Percentiles rank a stretch among this genome's conserved stretches.
Evolutionary conservation across 1,140 invertebrate species (phyloP).

Genomic region (Doryteuthis pealeii): DNA sequence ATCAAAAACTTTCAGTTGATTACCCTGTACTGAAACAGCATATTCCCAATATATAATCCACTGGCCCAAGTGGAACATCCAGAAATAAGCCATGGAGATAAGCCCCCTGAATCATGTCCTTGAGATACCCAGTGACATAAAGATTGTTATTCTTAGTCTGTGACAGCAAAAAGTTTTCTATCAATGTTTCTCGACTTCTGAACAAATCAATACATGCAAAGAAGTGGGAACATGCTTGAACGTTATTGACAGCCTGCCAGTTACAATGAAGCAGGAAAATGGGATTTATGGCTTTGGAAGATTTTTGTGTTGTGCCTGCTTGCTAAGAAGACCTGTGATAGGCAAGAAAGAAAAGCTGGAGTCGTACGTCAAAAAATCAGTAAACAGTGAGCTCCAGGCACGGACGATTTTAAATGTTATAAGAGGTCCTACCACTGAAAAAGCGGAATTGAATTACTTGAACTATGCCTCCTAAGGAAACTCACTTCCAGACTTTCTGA

Average conservation of each 20-base stretch:
- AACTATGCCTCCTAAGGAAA: constrained; percentile 29
- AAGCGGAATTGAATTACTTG: constrained; percentile 45
- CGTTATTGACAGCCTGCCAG: constrained; percentile 46
- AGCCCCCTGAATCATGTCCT: constrained; percentile 54
- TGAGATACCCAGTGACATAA: constrained; percentile 44
- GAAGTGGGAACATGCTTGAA: constrained; percentile 44
- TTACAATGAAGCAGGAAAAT: constrained; percentile 28
- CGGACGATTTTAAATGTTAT: constrained; percentile 43
- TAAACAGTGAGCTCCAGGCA: constrained; percentile 27
- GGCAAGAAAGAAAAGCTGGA: constrained; percentile 10
- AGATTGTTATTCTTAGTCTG: constrained; percentile 50
- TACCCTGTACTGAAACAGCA: constrained; percentile 49
- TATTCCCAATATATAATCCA: constrained; percentile 47
- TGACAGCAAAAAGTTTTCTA: constrained; percentile 40
- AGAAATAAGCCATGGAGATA: constrained; percentile 42
- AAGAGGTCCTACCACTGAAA: constrained; percentile 41
- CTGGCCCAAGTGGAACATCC: constrained; percentile 47
- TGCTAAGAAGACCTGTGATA: constrained; percentile 24
- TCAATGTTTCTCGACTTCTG: constrained; percentile 38
- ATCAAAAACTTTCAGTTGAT: constrained; percentile 47
- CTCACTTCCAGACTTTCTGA: constrained; percentile 23
- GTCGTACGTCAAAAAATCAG: neutral
- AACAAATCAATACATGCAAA: constrained; percentile 34
- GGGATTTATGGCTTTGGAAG: constrained; percentile 36
- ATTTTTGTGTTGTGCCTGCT: constrained; percentile 47